Evolutionary conservation across 2,888 invertebrate genomes (phyloP), one percentile per base, ranked within the genome.

Genomic region (Drosophila multiciliata): DNA sequence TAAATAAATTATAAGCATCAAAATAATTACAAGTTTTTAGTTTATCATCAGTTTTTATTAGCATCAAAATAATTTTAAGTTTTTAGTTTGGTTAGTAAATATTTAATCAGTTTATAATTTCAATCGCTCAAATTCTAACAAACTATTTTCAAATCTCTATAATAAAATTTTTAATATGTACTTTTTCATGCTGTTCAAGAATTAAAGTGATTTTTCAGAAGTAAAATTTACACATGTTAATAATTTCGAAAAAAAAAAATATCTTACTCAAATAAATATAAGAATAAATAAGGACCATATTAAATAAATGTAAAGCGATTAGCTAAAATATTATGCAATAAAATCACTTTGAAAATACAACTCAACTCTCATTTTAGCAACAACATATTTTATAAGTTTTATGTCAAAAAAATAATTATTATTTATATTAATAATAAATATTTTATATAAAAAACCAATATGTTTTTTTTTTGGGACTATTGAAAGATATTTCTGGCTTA

Each of bases 161-260:
- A 7, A 36, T 7, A 36, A 2, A 36, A 15, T 15, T 15, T 15
- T 0, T 15, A 15, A 12, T 6, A 15, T 36, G 15, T 35, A 35
- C 15, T 6, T 35, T 15, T 36, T 0, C 6, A 15, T 36, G 29
- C 29, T 6, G 29, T 29, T 29, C 29, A 29, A 29, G 4, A 29
- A 6, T 29, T 29, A 29, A 6, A 29, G 29, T 29, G 29, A 1
- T 29, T 29, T 29, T 29, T 29, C 3, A 36, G 15, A 36, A 36
- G 36, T 36, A 15, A 0, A 12, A 7, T 15, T 36, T 0, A 3
- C 6, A 36, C 20, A 6, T 11, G 2, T 11, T 11, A 11, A 20
- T 6, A 42, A 42, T 42, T n/a, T 42, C 3, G 23, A 23, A 23
- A 2, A 40, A 42, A 11, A 42, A n/a, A 20, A 0, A 0, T 3